These are phyloP conservation scores for Engraulis encrasicolus DNA, from an alignment of 2,113 vertebrate genomes.

Conservation along the genomic window DNA sequence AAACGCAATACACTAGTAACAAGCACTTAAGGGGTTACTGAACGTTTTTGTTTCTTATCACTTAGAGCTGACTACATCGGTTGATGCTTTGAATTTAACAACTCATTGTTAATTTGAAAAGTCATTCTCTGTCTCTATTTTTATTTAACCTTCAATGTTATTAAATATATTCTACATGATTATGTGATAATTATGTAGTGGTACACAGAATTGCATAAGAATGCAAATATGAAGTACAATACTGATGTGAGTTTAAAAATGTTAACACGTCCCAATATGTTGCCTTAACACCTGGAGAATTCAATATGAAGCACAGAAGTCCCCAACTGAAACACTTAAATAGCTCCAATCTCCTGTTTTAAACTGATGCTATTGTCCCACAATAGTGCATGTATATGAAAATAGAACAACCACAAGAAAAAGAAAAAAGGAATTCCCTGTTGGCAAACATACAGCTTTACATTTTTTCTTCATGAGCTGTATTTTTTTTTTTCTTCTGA, in stretches of 20 bases:
- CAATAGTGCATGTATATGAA: neutral
- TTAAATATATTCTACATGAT: constrained; percentile 13
- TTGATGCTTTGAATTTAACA: constrained; percentile 5
- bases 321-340: constrained; percentile 21
- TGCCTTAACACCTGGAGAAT: constrained; percentile 17
- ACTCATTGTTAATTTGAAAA: constrained; percentile 14
- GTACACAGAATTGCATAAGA: constrained; percentile 7
- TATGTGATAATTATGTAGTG: constrained; percentile 14
- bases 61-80: constrained; percentile 5
- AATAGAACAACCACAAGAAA: no score
- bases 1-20: constrained; percentile 4
- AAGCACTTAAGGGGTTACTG: constrained; percentile 17
- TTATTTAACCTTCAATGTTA: constrained; percentile 22
- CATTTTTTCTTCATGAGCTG: constrained; percentile 11
- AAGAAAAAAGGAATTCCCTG: neutral
- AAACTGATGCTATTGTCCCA: neutral
- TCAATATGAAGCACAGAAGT: constrained; percentile 19
- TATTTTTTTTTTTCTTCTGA: no score
- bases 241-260: constrained; percentile 15
- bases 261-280: constrained; percentile 7
- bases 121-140: neutral
- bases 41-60: constrained; percentile 15
- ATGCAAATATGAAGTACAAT: constrained; percentile 22
- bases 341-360: neutral
- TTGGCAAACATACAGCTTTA: constrained; percentile 9